Base-by-base conservation (phyloP, 2,797 vertebrate species). In the Limnodromus scolopaceus region DNA sequence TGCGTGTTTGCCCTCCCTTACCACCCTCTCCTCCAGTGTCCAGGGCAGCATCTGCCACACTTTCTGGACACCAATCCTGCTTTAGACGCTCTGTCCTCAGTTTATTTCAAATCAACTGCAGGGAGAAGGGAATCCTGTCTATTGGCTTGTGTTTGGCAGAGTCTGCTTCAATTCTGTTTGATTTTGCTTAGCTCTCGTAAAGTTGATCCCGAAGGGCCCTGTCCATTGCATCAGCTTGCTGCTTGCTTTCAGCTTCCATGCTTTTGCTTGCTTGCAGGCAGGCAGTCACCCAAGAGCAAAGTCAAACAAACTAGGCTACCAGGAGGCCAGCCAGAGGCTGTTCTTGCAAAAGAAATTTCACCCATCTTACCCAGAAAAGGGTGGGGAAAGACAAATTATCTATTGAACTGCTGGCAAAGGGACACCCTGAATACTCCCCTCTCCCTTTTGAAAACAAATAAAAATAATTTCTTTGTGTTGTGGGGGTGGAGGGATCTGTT, bases 341-440 rank as follows among this genome's bases (percentile, higher is more conserved):
- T 94, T 94, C 94, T 94, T 93, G 91, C 95, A 93, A 95, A 95
- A 93, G 94, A 95, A 92, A 85, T 85, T 93, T 97, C 91, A 88
- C 92, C 87, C 94, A 95, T 95, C 76, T 91, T 95, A 96, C 92
- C 94, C 96, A 95, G 96, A 96, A 96, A 94, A 96, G 95, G 94
- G 96, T 96, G 94, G 95, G 60, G 95, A 96, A 93, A 95, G 70
- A 89, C 70, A 93, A 87, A 95, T 72, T 87, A 74, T 55, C 80
- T 36, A 76, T 87, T 96, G 92, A 95, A 87, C 51, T 93, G 16
- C 63, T 91, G 88, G 88, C 94, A 89, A 90, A 61, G 19, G 43
- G 80, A 93, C 51, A 89, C 43, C 66, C 54, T 80, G 66, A 90
- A 72, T 90, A 93, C 9, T 95, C 85, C 80, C 38, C 66, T 94